phyloP scores from a whole-genome alignment of 2,113 vertebrate species.

The Proteles cristata region DNA sequence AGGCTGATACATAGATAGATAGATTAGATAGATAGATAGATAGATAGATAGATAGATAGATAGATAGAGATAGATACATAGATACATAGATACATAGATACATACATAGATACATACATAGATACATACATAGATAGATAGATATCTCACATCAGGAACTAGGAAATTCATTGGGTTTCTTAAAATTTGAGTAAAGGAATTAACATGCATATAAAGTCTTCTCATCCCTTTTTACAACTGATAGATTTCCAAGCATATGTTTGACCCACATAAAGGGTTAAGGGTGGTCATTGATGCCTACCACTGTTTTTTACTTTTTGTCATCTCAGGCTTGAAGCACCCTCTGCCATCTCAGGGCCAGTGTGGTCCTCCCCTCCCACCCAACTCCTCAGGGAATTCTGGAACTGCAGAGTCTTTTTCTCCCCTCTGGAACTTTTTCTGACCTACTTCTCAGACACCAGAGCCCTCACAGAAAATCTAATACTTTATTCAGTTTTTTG shows the following conservation, averaged over 20 bases:
- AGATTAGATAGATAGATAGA: no score
- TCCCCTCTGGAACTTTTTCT: not conserved
- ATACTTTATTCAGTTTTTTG: not conserved
- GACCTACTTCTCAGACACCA: not conserved
- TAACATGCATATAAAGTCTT: not conserved
- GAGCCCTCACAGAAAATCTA: not conserved
- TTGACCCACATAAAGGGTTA: not conserved
- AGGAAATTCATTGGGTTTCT: not conserved
- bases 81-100: no score
- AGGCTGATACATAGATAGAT: no score
- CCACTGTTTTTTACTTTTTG: not conserved
- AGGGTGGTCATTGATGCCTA: not conserved
- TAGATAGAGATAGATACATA: no score
- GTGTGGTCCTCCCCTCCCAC: no score
- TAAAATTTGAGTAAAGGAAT: not conserved
- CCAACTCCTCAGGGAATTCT: not conserved
- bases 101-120: no score
- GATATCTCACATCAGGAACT: not conserved
- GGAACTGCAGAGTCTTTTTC: not conserved
- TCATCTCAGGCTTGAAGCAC: accelerated
- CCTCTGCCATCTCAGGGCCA: not conserved
- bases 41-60: no score
- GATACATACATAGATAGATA: no score
- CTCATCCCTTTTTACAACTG: not conserved
- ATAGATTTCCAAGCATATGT: not conserved